Evolutionary conservation across 1,140 invertebrate genomes (phyloP), one percentile per base, ranked within the genome.

Genomic region (Apis mellifera): DNA sequence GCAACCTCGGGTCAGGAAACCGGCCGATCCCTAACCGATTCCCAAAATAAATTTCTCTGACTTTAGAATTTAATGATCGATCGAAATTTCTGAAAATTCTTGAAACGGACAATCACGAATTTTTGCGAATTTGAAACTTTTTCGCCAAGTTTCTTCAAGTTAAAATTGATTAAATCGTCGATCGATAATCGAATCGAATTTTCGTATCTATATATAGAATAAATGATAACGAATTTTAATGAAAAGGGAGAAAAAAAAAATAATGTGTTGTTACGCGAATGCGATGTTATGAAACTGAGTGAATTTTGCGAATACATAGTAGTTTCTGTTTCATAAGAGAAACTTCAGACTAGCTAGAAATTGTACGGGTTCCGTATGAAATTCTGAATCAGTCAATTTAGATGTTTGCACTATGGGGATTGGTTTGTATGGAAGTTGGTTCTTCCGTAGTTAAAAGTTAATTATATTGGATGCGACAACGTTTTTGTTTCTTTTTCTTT

Each of bases 1-100:
- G 74, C 82, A 52, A 60, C n/a, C 2, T 32, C n/a, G 17, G 82
- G 69, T 73, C 76, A 71, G 76, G 76, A 70, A 65, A 77, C 55
- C 17, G 19, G 9, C 21, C 57, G 57, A 50, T 23, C 12, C 13
- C 73, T 65, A 13, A 32, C 42, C 42, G 23, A 21, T 55, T 60
- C 11, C 52, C 48, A 78, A 62, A 62, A 62, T n/a, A 73, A 32
- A 68, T 83, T 55, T 54, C 19, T 23, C 26, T 12, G 32, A 32
- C 2, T 32, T 3, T 32, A 32, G 4, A 32, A 32, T 32, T 32
- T 32, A 3, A 32, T 3, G 1, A 2, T 32, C 26, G 26, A 32
- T 32, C 32, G 23, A 26, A 64, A 52, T 52, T 52, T 52, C 0
- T 12, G 13, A 52, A 52, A 52, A 52, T 52, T 11, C 1, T 32